Base-by-base conservation (phyloP, 2,113 vertebrate species). In the Mus spicilegus region DNA sequence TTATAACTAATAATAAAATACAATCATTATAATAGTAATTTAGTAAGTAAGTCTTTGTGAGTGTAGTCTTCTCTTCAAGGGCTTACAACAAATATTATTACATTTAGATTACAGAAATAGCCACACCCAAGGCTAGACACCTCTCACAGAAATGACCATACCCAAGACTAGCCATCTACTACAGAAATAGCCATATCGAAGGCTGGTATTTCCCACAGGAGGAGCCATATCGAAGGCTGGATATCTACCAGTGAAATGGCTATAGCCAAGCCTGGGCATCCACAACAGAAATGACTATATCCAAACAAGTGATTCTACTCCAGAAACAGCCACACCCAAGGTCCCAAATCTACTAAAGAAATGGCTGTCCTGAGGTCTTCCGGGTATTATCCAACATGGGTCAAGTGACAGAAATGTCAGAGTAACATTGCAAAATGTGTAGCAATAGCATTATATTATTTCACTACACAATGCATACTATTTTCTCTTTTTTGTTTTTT, bases 341-440 rank as follows among this genome's bases (percentile, higher is more conserved):
- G 7, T 30, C 46, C 11, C 54, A 61, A 7, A 26, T 42, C n/a
- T 84, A 16, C 80, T 61, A 84, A 24, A 42, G 81, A 85, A 65
- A 85, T 42, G 16, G 17, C 26, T 69, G 28, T 36, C 67, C 65
- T 5, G 4, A 39, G 16, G 67, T 54, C 33, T 77, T 20, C 36
- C 63, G 92, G 87, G 70, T 87, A 90, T 72, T 70, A 84, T 72
- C 10, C 33, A 2, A 0, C 54, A 30, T 77, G 85, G 63, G 16
- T 77, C 80, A 77, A 81, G 72, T 72, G 70, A 92, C 58, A 90
- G 88, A 67, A 93, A 81, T 54, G 72, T 56, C 75, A 92, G 20
- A 81, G 65, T 33, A 90, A 49, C 3, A 30, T 12, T 30, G 70
- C 10, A 20, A 6, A 81, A 39, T 82, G 69, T 77, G 22, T 56